Percentiles rank a stretch among this genome's conserved stretches.
phyloP scores from a whole-genome alignment of 2,888 invertebrate genomes.

The Schizaphis graminum region DNA sequence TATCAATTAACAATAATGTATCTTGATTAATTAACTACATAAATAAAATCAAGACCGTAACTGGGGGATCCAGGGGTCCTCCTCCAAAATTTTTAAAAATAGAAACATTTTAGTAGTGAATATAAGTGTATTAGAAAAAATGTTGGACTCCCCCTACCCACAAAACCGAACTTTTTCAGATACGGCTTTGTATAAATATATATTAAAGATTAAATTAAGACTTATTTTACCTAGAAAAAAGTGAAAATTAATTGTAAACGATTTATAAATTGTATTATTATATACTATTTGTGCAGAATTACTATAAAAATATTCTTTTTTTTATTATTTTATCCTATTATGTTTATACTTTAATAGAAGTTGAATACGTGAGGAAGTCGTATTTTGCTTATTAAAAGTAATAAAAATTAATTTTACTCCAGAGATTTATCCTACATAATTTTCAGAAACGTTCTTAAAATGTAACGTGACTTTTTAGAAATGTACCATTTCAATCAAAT shows the following conservation, averaged over 20 bases:
- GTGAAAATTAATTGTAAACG: background rate
- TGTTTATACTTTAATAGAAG: background rate
- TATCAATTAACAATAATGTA: background rate
- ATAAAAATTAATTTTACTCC: background rate
- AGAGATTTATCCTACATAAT: constrained; percentile 1
- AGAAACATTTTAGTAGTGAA: too few relatives aligned
- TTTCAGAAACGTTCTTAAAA: constrained; percentile 11
- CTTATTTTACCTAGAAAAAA: background rate
- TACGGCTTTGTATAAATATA: too few relatives aligned
- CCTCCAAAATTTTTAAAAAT: too few relatives aligned
- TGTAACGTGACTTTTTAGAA: constrained; percentile 29
- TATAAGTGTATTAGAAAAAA: too few relatives aligned
- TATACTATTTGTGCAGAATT: background rate
- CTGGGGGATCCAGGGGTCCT: too few relatives aligned
- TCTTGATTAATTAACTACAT: background rate
- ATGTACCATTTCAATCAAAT: constrained; percentile 13
- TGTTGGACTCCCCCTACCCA: too few relatives aligned
- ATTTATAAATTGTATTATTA: background rate
- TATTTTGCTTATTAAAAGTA: background rate
- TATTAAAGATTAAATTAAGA: background rate
- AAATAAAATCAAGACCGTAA: background rate
- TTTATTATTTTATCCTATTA: background rate
- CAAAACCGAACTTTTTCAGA: too few relatives aligned
- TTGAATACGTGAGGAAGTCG: constrained; percentile 4
- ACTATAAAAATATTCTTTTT: background rate